These are phyloP conservation scores for Spheniscus humboldti DNA, from an alignment of 2,797 vertebrate species.

Conservation along the genomic window DNA sequence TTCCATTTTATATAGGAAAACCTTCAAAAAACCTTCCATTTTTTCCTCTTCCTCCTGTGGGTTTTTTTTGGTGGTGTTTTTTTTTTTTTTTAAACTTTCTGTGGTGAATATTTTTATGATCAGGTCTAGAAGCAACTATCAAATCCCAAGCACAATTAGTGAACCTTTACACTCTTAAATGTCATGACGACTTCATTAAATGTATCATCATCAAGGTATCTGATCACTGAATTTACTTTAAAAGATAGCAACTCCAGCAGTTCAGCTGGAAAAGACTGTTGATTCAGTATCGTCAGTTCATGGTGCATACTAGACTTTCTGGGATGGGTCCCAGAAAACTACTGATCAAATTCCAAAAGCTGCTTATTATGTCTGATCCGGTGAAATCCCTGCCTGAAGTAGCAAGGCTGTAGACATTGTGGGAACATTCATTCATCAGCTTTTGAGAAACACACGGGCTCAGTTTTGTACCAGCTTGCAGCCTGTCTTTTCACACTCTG, in stretches of 20 bases:
- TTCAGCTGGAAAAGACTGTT: neutral
- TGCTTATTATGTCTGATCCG: neutral
- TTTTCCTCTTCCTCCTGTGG: fast-evolving
- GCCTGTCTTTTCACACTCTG: neutral
- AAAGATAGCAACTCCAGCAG: neutral
- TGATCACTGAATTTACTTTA: fast-evolving
- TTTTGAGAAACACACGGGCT: neutral
- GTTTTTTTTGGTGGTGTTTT: too few species aligned
- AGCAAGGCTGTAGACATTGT: neutral
- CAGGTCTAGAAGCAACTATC: neutral
- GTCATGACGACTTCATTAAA: neutral
- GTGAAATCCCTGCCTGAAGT: neutral
- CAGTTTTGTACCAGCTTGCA: neutral
- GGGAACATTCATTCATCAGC: neutral
- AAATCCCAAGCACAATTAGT: neutral
- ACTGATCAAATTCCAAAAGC: neutral
- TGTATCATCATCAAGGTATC: neutral
- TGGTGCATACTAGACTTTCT: neutral
- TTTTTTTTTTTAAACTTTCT: neutral
- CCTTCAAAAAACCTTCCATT: fast-evolving
- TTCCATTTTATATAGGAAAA: neutral
- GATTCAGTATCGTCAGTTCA: neutral
- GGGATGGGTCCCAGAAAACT: neutral
- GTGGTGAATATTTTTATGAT: neutral
- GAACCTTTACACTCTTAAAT: neutral